A percentile compares a stretch with the other conserved stretches of the same genome.
phyloP scores from a whole-genome alignment of 2,888 invertebrate species.

The Athripsodes cinereus region DNA sequence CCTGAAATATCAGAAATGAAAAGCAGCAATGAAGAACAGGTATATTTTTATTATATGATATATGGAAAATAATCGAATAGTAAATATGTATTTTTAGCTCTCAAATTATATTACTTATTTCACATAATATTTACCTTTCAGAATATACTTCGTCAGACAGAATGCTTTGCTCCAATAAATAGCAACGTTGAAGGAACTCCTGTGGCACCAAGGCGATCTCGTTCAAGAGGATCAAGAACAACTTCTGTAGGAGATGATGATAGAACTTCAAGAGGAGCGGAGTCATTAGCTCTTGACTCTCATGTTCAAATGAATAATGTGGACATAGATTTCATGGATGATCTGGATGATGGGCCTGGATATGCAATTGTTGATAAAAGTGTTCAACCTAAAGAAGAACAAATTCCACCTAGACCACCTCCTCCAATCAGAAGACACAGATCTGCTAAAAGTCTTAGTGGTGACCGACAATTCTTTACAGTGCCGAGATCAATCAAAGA shows the following conservation, averaged over 20 bases:
- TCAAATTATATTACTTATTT: too few species aligned
- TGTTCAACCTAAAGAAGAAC: slow-evolving; percentile 32
- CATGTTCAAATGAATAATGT: slow-evolving; percentile 37
- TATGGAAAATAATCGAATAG: neutral
- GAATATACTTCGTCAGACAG: slow-evolving; percentile 60
- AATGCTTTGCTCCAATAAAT: slow-evolving; percentile 53
- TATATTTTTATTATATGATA: neutral
- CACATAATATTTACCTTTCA: too few species aligned
- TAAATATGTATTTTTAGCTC: too few species aligned
- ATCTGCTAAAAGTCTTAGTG: slow-evolving; percentile 47
- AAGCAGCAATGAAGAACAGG: slow-evolving; percentile 20
- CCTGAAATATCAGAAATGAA: slow-evolving; percentile 11
- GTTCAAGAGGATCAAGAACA: slow-evolving; percentile 53
- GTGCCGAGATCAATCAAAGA: slow-evolving; percentile 49
- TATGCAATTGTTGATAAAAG: slow-evolving; percentile 75
- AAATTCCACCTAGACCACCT: slow-evolving; percentile 52
- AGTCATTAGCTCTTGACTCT: slow-evolving; percentile 54
- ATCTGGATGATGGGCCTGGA: slow-evolving; percentile 52
- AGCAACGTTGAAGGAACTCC: slow-evolving; percentile 51
- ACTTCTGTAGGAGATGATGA: slow-evolving; percentile 61
- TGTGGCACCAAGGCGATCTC: slow-evolving; percentile 49
- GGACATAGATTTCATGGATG: slow-evolving; percentile 39
- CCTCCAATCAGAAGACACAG: slow-evolving; percentile 55
- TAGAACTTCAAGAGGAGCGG: slow-evolving; percentile 64
- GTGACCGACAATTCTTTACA: slow-evolving; percentile 63